Evolutionary conservation across 2,888 invertebrate species (phyloP), one percentile per base, ranked within the genome.

Genomic region (Syritta pipiens): DNA sequence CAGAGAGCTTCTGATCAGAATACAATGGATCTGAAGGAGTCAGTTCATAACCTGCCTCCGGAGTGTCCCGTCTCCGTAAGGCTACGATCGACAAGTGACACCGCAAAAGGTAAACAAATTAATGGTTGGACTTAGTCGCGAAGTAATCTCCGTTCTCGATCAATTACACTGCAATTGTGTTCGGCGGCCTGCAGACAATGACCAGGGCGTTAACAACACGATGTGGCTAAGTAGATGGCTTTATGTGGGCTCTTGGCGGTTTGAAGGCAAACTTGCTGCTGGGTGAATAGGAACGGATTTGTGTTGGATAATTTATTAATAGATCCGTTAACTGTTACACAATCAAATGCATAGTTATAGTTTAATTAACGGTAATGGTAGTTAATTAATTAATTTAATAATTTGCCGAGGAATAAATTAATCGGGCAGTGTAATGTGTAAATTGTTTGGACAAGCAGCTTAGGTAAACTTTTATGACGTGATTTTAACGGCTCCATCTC

Each of bases 281-380:
- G 30, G 6, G 14, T 10, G 12, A 10, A 12, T n/a, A n/a, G n/a
- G 20, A 42, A 22, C n/a, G 40, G 12, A 37, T 9, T n/a, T n/a
- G n/a, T 19, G 6, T 26, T 49, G 4, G 57, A 57, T n/a, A 51
- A 12, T 35, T 51, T 63, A 71, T 46, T 59, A 59, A 63, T 63
- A 63, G 69, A 76, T 76, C 76, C 69, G 63, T 76, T 69, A 49
- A 42, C 4, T n/a, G 48, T 49, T 57, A 44, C 28, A 35, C 12
- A 62, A 20, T 4, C 19, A 51, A 51, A 65, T 59, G 59, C 44
- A 76, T 49, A 65, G 49, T 53, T 51, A 51, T 35, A 57, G 28
- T 28, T 30, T 17, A 53, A 37, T 28, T 57, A 22, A 35, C 48
- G 24, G 48, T 40, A 30, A 22, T 20, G 7, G 14, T 35, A 44